A percentile compares a stretch with the other conserved stretches of the same genome.
Evolutionary conservation across 2,888 invertebrate genomes (phyloP).

Genomic region (Noctuana brunneofusca): DNA sequence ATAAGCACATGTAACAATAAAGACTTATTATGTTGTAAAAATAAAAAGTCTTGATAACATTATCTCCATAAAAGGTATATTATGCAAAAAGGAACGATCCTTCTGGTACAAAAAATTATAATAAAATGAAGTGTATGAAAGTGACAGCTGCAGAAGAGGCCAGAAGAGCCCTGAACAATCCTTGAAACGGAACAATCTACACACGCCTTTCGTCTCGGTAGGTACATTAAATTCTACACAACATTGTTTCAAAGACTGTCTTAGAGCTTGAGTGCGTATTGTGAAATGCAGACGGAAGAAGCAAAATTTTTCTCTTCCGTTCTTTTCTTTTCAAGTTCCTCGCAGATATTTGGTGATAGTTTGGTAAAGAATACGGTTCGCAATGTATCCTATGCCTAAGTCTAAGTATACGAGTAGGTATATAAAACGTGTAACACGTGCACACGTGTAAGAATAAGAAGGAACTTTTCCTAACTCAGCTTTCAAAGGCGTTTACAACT

Average conservation of each 20-base stretch:
- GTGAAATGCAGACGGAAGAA: conserved; percentile 3
- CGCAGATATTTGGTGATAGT: neutral
- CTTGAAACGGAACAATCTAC: conserved; percentile 23
- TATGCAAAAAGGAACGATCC: neutral
- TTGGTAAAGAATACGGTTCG: neutral
- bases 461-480: conserved; percentile 18
- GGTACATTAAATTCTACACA: conserved; percentile 30
- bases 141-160: conserved; percentile 18
- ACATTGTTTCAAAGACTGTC: conserved; percentile 28
- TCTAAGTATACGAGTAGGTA: neutral
- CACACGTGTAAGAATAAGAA: conserved; percentile 2
- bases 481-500: conserved; percentile 48
- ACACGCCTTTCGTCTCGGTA: conserved; percentile 25
- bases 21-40: too few relatives aligned
- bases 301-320: conserved; percentile 4
- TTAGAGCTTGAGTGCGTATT: conserved; percentile 18
- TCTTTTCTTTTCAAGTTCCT: neutral
- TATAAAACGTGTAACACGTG: conserved; percentile 9
- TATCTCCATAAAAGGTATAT: too few relatives aligned
- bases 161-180: conserved; percentile 22
- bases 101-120: neutral
- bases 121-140: conserved; percentile 13
- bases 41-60: too few relatives aligned
- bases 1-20: too few relatives aligned
- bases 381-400: neutral